A percentile compares a stretch with the other conserved stretches of the same genome.
Conservation (phyloP, 2,797 vertebrate genomes). For the Enteromius trimaculatus region DNA sequence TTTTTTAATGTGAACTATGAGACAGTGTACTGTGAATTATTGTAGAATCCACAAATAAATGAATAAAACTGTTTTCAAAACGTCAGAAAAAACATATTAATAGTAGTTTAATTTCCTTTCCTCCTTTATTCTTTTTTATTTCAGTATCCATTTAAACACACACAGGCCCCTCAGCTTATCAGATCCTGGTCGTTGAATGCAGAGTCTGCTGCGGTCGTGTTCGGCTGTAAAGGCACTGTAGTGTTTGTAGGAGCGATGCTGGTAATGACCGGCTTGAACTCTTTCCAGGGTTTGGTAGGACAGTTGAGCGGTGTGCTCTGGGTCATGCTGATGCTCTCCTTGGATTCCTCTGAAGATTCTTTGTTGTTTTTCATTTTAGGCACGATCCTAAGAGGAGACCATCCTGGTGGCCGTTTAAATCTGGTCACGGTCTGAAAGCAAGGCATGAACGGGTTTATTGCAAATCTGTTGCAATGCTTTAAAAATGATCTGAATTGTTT, state of each 20-base stretch:
- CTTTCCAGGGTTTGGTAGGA: slow-evolving; percentile 80
- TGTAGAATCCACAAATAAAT: slow-evolving; percentile 6
- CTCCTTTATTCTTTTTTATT: background rate
- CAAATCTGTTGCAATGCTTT: background rate
- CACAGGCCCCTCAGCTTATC: slow-evolving; percentile 33
- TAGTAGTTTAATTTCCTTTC: background rate
- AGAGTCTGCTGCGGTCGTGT: background rate
- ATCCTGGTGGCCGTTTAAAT: slow-evolving; percentile 76
- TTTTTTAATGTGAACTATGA: slow-evolving; percentile 29
- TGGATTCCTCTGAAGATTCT: slow-evolving; percentile 77
- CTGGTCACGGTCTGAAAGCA: rapidly evolving
- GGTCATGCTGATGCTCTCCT: slow-evolving; percentile 64
- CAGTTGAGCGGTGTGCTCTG: slow-evolving; percentile 58
- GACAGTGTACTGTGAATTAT: background rate
- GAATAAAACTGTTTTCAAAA: slow-evolving; percentile 2
- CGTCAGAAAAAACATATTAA: slow-evolving; percentile 15
- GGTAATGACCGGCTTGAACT: slow-evolving; percentile 46
- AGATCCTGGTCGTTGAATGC: slow-evolving; percentile 66
- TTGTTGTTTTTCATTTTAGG: slow-evolving; percentile 14
- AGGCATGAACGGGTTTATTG: background rate
- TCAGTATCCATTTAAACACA: background rate
- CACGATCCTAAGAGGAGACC: slow-evolving; percentile 74
- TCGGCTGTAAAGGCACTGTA: background rate
- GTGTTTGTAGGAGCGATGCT: background rate
- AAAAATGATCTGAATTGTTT: background rate